Evolutionary conservation across 2,888 invertebrate species (phyloP).

Genomic region (Epsilonema sp.): DNA sequence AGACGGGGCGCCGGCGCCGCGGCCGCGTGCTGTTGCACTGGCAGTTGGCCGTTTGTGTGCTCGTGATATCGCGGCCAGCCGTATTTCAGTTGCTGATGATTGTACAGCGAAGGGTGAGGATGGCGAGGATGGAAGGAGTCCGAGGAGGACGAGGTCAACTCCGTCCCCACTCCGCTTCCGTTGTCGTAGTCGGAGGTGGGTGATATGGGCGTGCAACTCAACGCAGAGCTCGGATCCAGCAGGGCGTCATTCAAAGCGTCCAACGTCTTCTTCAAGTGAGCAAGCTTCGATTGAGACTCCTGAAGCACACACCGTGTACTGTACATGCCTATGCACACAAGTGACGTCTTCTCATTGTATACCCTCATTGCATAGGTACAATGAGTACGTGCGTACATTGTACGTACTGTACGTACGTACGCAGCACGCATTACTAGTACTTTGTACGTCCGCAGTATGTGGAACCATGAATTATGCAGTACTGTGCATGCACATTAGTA

Average conservation of each 20-base stretch:
- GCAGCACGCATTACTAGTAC: too few relatives aligned
- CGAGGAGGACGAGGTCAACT: neutral
- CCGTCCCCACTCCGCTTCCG: neutral
- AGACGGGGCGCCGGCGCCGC: neutral
- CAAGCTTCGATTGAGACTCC: neutral
- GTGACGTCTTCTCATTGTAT: too few relatives aligned
- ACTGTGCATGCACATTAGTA: too few relatives aligned
- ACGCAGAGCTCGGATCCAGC: neutral
- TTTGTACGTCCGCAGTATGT: too few relatives aligned
- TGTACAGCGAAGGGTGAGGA: neutral
- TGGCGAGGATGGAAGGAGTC: neutral
- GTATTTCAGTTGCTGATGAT: neutral
- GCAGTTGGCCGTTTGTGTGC: neutral
- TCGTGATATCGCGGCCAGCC: neutral
- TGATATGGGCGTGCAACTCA: neutral
- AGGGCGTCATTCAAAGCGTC: neutral
- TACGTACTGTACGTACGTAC: too few relatives aligned
- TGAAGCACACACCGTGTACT: too few relatives aligned
- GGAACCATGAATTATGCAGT: too few relatives aligned
- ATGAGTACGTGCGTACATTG: too few relatives aligned
- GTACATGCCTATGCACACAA: too few relatives aligned
- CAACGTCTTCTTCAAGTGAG: neutral
- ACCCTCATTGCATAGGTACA: too few relatives aligned
- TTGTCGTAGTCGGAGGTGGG: constrained; percentile 18
- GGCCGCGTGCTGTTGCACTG: constrained; percentile 4